Evolutionary conservation across 1,140 invertebrate genomes (phyloP).

Genomic region (Eumeta japonica): DNA sequence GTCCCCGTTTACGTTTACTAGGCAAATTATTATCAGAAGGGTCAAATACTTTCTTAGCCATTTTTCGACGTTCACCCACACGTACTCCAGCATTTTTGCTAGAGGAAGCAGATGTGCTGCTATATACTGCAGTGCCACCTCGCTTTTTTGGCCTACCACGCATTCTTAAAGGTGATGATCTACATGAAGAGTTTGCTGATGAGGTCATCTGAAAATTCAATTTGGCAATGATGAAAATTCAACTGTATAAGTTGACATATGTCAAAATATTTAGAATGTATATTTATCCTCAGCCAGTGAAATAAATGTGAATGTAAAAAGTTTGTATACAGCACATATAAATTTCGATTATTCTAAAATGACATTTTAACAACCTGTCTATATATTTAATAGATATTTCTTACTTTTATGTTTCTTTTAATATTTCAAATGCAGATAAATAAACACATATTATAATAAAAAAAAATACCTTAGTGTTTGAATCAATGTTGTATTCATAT

Average conservation of each 20-base stretch:
- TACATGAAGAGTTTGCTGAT: slow-evolving; percentile 50
- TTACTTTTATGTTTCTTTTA: no score
- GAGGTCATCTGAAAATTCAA: slow-evolving; percentile 45
- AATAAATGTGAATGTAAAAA: no score
- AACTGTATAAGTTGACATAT: no score
- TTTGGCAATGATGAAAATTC: no score
- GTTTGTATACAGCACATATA: no score
- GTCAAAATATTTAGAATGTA: no score
- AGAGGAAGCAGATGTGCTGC: slow-evolving; percentile 36
- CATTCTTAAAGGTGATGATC: slow-evolving; percentile 48
- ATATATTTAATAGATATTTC: no score
- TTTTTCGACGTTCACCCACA: slow-evolving; percentile 51
- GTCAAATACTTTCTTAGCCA: slow-evolving; percentile 75
- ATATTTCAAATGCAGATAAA: background rate
- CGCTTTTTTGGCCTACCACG: slow-evolving; percentile 44
- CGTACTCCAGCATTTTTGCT: slow-evolving; percentile 39
- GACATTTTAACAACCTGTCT: no score
- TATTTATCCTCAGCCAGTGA: no score
- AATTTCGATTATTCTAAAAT: no score
- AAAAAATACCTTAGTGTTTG: slow-evolving; percentile 41
- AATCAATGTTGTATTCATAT: slow-evolving; percentile 44
- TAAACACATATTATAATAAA: background rate
- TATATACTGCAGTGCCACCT: slow-evolving; percentile 19
- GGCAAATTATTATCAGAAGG: slow-evolving; percentile 75
- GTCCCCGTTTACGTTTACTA: slow-evolving; percentile 63